Evolutionary conservation across 2,888 invertebrate genomes (phyloP).

Genomic region (Sepiola atlantica): DNA sequence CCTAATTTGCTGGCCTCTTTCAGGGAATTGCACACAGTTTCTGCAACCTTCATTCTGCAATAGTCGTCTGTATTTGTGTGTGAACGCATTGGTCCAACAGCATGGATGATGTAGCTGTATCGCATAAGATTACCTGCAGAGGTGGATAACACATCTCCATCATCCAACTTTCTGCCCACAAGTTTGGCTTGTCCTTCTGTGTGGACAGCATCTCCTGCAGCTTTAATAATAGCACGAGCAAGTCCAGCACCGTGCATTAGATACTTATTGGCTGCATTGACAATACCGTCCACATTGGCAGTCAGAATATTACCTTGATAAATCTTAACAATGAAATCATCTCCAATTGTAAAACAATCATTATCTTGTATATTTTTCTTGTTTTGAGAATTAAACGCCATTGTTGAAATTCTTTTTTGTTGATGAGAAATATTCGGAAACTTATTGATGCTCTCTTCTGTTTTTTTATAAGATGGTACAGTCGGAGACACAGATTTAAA

Average conservation of each 20-base stretch:
- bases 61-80: not conserved
- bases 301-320: not conserved
- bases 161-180: not conserved
- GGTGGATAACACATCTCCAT: slow-evolving; percentile 37
- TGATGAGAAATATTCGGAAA: too few relatives aligned
- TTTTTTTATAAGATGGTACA: too few relatives aligned
- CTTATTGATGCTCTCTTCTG: too few relatives aligned
- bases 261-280: not conserved
- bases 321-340: slow-evolving; percentile 2
- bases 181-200: not conserved
- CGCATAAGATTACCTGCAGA: not conserved
- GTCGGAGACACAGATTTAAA: too few relatives aligned
- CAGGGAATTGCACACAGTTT: not conserved
- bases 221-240: not conserved
- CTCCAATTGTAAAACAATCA: not conserved
- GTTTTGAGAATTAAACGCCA: too few relatives aligned
- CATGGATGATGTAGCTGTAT: slow-evolving; percentile 35
- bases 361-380: not conserved
- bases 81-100: not conserved
- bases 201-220: not conserved
- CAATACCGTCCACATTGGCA: not conserved
- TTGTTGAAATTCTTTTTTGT: too few relatives aligned
- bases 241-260: not conserved
- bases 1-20: not conserved
- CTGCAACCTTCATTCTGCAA: not conserved